Evolutionary conservation across 1,140 invertebrate genomes (phyloP).

Genomic region (Orius insidiosus): DNA sequence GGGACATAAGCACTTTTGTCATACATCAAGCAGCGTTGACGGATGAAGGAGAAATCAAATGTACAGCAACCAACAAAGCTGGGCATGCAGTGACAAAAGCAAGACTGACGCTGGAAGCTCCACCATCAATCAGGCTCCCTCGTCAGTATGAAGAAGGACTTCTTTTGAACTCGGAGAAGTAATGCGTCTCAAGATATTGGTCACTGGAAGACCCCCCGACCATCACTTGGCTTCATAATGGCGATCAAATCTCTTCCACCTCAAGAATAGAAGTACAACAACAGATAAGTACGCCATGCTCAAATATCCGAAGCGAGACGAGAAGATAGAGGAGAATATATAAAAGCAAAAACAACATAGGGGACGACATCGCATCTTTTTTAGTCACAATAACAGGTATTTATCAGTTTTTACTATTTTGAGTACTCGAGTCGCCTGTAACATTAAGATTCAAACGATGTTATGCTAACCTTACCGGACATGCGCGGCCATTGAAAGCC

Average conservation of each 20-base stretch:
- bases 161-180: constrained; percentile 77
- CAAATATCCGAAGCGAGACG: constrained; percentile 52
- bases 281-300: constrained; percentile 37
- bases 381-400: constrained; percentile 69
- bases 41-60: constrained; percentile 77
- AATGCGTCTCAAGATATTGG: constrained; percentile 70
- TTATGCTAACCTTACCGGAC: background rate
- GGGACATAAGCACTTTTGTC: constrained; percentile 57
- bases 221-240: constrained; percentile 75
- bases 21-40: constrained; percentile 59
- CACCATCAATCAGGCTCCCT: constrained; percentile 57
- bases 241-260: constrained; percentile 42
- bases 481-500: no score
- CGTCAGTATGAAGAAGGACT: constrained; percentile 72
- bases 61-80: constrained; percentile 63
- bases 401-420: background rate
- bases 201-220: constrained; percentile 73
- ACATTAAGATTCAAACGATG: background rate
- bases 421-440: background rate
- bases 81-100: constrained; percentile 61
- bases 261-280: constrained; percentile 26
- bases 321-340: constrained; percentile 70
- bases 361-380: constrained; percentile 61
- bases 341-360: constrained; percentile 65
- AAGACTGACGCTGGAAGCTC: constrained; percentile 55